phyloP scores from a whole-genome alignment of 2,797 vertebrate species.

The Sylvilagus floridanus region DNA sequence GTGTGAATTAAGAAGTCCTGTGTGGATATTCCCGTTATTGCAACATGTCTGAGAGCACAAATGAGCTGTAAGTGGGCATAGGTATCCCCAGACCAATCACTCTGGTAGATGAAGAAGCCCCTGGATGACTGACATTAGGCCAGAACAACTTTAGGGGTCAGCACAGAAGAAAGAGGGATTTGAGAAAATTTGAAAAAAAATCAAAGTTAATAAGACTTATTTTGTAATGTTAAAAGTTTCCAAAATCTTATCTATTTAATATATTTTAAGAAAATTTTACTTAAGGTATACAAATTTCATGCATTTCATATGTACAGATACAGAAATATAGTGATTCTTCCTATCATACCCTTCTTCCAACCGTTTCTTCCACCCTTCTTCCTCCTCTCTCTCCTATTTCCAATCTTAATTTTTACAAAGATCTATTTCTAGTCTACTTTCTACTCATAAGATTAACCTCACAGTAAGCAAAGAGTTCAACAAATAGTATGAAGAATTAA shows the following conservation, averaged over 20 bases:
- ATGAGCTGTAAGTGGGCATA: background rate
- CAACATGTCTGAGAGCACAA: background rate
- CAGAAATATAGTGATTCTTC: too few relatives aligned
- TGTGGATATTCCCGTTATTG: background rate
- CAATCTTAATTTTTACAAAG: too few relatives aligned
- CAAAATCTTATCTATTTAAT: background rate
- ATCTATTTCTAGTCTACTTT: too few relatives aligned
- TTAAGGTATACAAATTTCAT: too few relatives aligned
- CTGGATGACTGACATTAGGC: background rate
- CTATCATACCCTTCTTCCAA: too few relatives aligned
- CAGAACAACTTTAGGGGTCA: background rate
- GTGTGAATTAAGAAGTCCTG: background rate
- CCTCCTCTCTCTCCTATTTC: too few relatives aligned
- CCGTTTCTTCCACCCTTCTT: too few relatives aligned
- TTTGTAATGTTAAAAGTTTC: background rate
- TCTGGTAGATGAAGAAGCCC: background rate
- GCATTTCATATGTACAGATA: too few relatives aligned
- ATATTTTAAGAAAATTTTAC: too few relatives aligned
- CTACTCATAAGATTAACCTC: too few relatives aligned
- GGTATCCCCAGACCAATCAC: background rate
- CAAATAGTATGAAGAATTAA: too few relatives aligned
- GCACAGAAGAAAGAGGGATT: background rate
- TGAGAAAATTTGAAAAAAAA: background rate
- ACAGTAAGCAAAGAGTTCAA: too few relatives aligned
- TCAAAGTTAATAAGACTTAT: background rate